A percentile compares a stretch with the other conserved stretches of the same genome.
Conservation (phyloP, 2,113 vertebrate species). For the Plotosus lineatus region DNA sequence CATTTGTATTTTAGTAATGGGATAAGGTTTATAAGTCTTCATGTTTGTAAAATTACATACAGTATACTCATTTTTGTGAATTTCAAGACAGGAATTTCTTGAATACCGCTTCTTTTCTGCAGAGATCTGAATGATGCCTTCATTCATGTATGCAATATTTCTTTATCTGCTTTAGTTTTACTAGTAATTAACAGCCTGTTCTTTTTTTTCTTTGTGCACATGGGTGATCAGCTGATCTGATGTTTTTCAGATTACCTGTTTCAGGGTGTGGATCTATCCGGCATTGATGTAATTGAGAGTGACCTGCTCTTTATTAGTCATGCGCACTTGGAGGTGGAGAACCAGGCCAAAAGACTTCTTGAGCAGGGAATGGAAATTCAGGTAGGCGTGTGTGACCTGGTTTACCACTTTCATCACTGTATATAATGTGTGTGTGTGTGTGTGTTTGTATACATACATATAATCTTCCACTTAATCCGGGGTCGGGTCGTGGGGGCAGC, state of each 20-base stretch:
- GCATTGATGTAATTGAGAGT: constrained; percentile 95
- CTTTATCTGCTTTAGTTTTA: neutral
- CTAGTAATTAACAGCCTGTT: neutral
- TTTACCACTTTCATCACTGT: neutral
- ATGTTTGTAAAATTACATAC: too few relatives aligned
- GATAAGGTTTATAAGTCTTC: too few relatives aligned
- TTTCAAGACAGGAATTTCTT: too few relatives aligned
- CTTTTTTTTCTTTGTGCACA: neutral
- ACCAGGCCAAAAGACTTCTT: constrained; percentile 91
- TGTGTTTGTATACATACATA: neutral
- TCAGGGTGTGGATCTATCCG: constrained; percentile 92
- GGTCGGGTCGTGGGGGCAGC: too few relatives aligned
- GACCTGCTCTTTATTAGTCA: constrained; percentile 93
- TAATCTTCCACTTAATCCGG: too few relatives aligned
- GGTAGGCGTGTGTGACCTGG: constrained; percentile 71
- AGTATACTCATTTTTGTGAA: too few relatives aligned
- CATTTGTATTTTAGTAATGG: too few relatives aligned
- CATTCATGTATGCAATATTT: neutral
- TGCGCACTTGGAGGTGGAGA: constrained; percentile 95
- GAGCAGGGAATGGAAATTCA: constrained; percentile 97
- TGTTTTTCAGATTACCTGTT: constrained; percentile 89
- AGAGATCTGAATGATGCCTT: neutral
- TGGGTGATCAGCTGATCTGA: constrained; percentile 19
- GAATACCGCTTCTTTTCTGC: neutral
- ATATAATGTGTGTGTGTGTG: neutral